Evolutionary conservation across 2,888 invertebrate species (phyloP).

Genomic region (Tetranychus piercei): DNA sequence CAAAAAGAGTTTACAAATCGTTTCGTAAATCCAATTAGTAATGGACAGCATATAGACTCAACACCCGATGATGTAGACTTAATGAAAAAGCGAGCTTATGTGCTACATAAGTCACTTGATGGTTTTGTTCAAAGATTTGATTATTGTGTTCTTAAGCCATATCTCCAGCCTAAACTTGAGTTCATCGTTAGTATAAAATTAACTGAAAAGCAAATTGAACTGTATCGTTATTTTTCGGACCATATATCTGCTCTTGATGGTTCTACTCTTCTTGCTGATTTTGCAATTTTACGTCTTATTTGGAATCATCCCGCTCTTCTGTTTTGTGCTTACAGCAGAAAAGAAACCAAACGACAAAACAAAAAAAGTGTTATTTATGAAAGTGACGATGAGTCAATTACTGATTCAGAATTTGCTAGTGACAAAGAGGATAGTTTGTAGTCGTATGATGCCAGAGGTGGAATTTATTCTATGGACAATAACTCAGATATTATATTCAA

Average conservation of each 20-base stretch:
- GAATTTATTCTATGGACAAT: neutral
- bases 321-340: slow-evolving; percentile 32
- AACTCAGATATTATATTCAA: neutral
- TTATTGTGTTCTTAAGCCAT: slow-evolving; percentile 77
- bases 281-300: slow-evolving; percentile 34
- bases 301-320: slow-evolving; percentile 43
- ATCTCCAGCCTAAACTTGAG: slow-evolving; percentile 86
- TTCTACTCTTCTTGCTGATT: slow-evolving; percentile 17
- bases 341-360: slow-evolving; percentile 31
- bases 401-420: slow-evolving; percentile 24
- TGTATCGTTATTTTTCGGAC: slow-evolving; percentile 63
- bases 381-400: slow-evolving; percentile 23
- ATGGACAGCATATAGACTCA: slow-evolving; percentile 88
- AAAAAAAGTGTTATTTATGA: slow-evolving; percentile 24
- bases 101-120: slow-evolving; percentile 78
- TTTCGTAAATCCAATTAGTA: slow-evolving; percentile 88
- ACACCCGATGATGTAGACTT: slow-evolving; percentile 69
- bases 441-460: neutral
- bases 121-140: slow-evolving; percentile 77
- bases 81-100: slow-evolving; percentile 84
- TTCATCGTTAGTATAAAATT: slow-evolving; percentile 75
- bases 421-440: neutral
- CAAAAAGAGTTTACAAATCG: slow-evolving; percentile 81
- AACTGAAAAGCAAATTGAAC: slow-evolving; percentile 55
- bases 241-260: slow-evolving; percentile 36